Conservation (phyloP, 2,888 invertebrate species). For the Selenia dentaria region DNA sequence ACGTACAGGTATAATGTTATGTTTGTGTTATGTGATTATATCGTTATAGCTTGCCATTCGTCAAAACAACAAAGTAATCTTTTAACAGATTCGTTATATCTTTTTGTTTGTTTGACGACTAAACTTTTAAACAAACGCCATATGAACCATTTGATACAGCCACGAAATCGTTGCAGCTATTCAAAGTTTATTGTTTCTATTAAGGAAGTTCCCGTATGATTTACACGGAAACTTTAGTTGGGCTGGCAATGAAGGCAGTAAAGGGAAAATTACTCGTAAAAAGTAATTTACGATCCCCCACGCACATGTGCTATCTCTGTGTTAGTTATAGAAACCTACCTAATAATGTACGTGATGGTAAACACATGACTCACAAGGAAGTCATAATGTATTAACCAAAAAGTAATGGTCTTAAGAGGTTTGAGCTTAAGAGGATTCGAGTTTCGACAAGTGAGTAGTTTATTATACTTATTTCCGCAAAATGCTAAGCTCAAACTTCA, state of each 20-base stretch:
- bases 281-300: constrained; percentile 19
- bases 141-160: too few relatives aligned
- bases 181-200: constrained; percentile 9
- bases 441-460: too few relatives aligned
- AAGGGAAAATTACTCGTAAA: constrained; percentile 22
- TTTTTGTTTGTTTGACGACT: too few relatives aligned
- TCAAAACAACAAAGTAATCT: too few relatives aligned
- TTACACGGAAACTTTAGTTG: constrained; percentile 13
- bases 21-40: too few relatives aligned
- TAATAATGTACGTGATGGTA: constrained; percentile 7
- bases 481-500: too few relatives aligned
- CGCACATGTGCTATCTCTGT: constrained; percentile 10
- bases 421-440: neutral
- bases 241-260: constrained; percentile 19
- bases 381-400: constrained; percentile 5
- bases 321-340: constrained; percentile 5
- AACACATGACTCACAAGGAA: constrained; percentile 4
- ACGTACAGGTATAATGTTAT: too few relatives aligned
- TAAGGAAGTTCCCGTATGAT: constrained; percentile 12
- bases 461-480: too few relatives aligned
- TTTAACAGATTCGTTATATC: too few relatives aligned
- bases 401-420: neutral
- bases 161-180: neutral
- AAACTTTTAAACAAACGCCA: too few relatives aligned
- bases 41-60: too few relatives aligned